Base-by-base conservation (phyloP, 2,113 vertebrate species). In the Atractosteus spatula region DNA sequence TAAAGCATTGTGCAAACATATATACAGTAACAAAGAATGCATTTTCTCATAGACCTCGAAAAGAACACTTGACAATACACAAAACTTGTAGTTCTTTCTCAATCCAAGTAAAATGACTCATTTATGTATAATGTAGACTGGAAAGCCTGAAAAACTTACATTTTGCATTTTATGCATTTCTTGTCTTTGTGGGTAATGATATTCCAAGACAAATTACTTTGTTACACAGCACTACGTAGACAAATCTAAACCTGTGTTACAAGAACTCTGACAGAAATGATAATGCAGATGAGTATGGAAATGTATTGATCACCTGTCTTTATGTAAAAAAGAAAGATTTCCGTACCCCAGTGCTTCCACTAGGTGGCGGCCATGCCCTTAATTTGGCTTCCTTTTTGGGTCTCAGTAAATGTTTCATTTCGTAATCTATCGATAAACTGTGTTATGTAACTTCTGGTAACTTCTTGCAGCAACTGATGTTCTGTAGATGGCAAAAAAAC, bases 331-430 rank as follows among this genome's bases (percentile, higher is more conserved):
- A n/a, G 45, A n/a, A 13, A 41, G 16, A 17, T 44, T 41, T 41
- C 8, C 29, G 45, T 57, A 14, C 4, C 10, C n/a, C 62, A 14
- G 44, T 42, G 68, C 66, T 41, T 42, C 73, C 73, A 74, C 73
- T 70, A 74, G 73, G 62, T 74, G 73, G 73, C 56, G 62, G 55
- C 70, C 73, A 47, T 65, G 61, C 41, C 41, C 68, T 74, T 55
- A 54, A 11, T 70, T 64, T 70, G 54, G 59, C 11, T 11, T 68
- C 41, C 45, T 8, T 70, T 17, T 43, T 44, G 56, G 10, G 41
- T 41, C 42, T 11, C 57, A 17, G 8, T 29, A n/a, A 56, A 57
- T 44, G 68, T 55, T 51, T 51, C 47, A 51, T 67, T 68, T 45
- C 16, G 13, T 74, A 55, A 66, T 74, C 54, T 64, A 70, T 64